Percentiles rank a stretch among this genome's conserved stretches.
These are phyloP conservation scores for Hiodon tergisus DNA, from an alignment of 2,113 vertebrate species.

Conservation along the genomic window DNA sequence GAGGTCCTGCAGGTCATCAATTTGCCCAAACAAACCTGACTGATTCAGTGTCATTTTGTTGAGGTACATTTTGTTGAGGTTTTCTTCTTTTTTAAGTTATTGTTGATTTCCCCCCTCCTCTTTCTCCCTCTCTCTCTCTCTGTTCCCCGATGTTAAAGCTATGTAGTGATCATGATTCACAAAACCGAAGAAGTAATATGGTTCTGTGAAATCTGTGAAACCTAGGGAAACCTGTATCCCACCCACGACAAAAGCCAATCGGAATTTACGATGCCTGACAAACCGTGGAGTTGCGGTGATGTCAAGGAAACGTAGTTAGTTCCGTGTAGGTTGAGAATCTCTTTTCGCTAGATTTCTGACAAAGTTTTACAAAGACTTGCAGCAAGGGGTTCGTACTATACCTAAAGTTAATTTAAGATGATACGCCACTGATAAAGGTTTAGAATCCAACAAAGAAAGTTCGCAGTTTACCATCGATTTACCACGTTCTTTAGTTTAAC, in stretches of 20 bases:
- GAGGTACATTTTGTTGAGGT: neutral
- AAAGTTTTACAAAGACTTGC: slow-evolving; percentile 4
- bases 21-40: slow-evolving; percentile 69
- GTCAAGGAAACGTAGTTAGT: slow-evolving; percentile 3
- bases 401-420: neutral
- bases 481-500: too few relatives aligned
- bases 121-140: neutral
- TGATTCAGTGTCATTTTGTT: slow-evolving; percentile 69
- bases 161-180: neutral
- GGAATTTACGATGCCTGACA: neutral
- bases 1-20: slow-evolving; percentile 75
- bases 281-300: neutral
- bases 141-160: neutral
- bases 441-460: neutral
- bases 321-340: neutral
- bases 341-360: neutral
- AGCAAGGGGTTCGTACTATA: neutral
- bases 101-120: too few relatives aligned
- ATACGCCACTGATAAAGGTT: neutral
- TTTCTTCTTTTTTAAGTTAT: too few relatives aligned
- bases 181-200: neutral
- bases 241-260: neutral
- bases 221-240: neutral
- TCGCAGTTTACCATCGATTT: too few relatives aligned
- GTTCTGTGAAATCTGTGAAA: neutral